Percentiles rank a stretch among this genome's conserved stretches.
phyloP scores from a whole-genome alignment of 2,113 vertebrate species.

The Alligator sinensis region DNA sequence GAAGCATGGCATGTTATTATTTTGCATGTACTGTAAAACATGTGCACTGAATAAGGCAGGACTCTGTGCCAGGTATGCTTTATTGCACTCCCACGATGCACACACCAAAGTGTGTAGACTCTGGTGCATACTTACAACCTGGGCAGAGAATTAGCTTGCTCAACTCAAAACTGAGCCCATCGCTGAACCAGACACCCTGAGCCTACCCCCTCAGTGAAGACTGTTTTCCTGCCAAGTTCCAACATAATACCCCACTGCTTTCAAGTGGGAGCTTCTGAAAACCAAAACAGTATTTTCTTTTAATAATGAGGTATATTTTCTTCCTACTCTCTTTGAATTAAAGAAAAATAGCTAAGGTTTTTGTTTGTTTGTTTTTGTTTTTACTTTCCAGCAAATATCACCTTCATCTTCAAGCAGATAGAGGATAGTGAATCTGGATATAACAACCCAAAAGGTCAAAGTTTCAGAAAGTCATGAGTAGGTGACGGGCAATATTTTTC shows the following conservation, averaged over 20 bases:
- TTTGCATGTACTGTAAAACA: not conserved
- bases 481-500: not conserved
- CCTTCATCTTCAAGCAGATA: not conserved
- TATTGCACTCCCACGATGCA: not conserved
- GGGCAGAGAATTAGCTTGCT: not conserved
- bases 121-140: not conserved
- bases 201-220: not conserved
- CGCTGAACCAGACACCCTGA: not conserved
- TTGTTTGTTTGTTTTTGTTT: not conserved
- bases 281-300: not conserved
- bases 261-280: not conserved
- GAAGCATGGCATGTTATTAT: fast-evolving
- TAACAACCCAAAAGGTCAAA: not conserved
- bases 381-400: not conserved
- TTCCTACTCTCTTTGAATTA: not conserved
- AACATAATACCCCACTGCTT: not conserved
- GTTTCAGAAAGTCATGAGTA: not conserved
- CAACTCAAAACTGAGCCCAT: not conserved
- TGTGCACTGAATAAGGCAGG: not conserved
- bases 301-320: not conserved
- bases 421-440: not conserved
- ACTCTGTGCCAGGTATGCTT: not conserved
- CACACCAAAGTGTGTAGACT: not conserved
- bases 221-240: not conserved
- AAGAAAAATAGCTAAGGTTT: not conserved